These are phyloP conservation scores for Oreortyx pictus DNA, from an alignment of 2,797 vertebrate species.

Conservation along the genomic window DNA sequence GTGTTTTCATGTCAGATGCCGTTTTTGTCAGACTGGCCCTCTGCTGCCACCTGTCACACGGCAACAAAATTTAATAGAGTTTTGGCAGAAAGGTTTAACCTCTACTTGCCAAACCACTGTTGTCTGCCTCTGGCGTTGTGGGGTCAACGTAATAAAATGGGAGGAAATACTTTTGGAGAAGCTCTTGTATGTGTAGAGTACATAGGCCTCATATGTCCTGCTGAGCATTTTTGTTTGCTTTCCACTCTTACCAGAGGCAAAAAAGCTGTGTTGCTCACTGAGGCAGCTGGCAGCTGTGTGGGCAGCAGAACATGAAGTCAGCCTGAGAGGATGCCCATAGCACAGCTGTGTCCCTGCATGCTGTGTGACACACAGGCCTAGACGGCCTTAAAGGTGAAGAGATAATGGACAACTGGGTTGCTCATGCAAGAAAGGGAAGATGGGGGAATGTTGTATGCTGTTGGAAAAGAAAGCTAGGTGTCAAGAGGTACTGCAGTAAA, in stretches of 20 bases:
- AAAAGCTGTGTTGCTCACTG: not conserved
- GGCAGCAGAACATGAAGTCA: not conserved
- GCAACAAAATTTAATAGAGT: too few relatives aligned
- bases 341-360: not conserved
- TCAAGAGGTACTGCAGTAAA: not conserved
- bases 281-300: not conserved
- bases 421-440: not conserved
- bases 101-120: too few relatives aligned
- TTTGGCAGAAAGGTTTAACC: too few relatives aligned
- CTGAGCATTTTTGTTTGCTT: not conserved
- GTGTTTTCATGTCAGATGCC: too few relatives aligned
- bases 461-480: not conserved
- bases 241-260: rapidly evolving
- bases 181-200: not conserved
- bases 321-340: not conserved
- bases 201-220: not conserved
- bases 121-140: too few relatives aligned
- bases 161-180: too few relatives aligned
- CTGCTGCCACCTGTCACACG: too few relatives aligned
- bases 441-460: rapidly evolving
- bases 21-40: too few relatives aligned
- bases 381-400: not conserved
- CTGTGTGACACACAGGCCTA: not conserved
- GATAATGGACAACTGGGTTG: not conserved
- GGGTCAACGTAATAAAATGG: too few relatives aligned